Evolutionary conservation across 2,797 vertebrate genomes (phyloP), one percentile per base, ranked within the genome.

Genomic region (Gallinago solitaria): DNA sequence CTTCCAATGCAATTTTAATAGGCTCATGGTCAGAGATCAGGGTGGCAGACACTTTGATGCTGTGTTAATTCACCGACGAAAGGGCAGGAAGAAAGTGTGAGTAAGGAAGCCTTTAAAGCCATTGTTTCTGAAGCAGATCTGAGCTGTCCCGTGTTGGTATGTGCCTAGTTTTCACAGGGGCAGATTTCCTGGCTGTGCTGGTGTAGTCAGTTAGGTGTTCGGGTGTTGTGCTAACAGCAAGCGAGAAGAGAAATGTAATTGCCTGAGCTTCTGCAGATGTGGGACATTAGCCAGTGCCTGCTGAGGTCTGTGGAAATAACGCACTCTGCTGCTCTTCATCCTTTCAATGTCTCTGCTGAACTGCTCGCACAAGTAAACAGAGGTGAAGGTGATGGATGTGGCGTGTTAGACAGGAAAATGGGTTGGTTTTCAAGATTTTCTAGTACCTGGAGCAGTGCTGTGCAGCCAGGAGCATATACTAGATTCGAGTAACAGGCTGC

Each of bases 1-100:
- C 78, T 95, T 92, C 76, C 80, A 93, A 95, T 93, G 93, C 76
- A 90, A 95, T 96, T 96, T 97, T 96, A 97, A 97, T 97, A 87
- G 84, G 74, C 90, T 91, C 3, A 2, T 87, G 95, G 96, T 96
- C 97, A 97, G 76, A 92, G 95, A 90, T 95, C 94, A 77, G 63
- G 64, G 69, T 89, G 75, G 75, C 63, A 87, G 85, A 77, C 74
- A 80, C 90, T 96, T 92, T 91, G 85, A 85, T 83, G 91, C 48
- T 0, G 0, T 71, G 78, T 80, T 89, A 93, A 92, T 57, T 90
- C 79, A 54, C 60, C 79, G 75, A 79, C 18, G 3, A 89, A 94
- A 94, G 68, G 51, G 75, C 89, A 81, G 37, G 67, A 87, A 64
- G 67, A 50, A 85, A 91, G 39, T 43, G 8, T 35, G 69, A 70